Percentiles rank a stretch among this genome's conserved stretches.
phyloP scores from a whole-genome alignment of 2,113 vertebrate genomes.

The Scytalopus superciliaris region DNA sequence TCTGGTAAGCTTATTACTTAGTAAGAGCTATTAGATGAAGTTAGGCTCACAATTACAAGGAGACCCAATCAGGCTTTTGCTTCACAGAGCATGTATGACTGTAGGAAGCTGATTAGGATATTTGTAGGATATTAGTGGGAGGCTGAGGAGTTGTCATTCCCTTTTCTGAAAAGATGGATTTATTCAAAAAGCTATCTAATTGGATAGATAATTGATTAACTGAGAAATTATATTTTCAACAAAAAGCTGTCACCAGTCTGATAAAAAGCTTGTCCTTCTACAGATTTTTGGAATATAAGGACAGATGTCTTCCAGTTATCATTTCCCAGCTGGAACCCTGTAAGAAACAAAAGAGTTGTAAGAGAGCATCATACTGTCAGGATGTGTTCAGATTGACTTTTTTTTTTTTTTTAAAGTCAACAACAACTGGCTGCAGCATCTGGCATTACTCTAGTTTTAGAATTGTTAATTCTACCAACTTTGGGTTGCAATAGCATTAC shows the following conservation, averaged over 20 bases:
- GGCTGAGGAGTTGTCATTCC: slow-evolving; percentile 11
- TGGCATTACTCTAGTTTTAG: slow-evolving; percentile 9
- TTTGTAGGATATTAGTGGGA: slow-evolving; percentile 56
- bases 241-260: slow-evolving; percentile 44
- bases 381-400: slow-evolving; percentile 7
- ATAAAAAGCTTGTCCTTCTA: slow-evolving; percentile 65
- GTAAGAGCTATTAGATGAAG: slow-evolving; percentile 55
- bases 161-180: slow-evolving; percentile 11
- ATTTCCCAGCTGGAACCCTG: slow-evolving; percentile 53
- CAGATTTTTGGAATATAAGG: slow-evolving; percentile 41
- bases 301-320: slow-evolving; percentile 60
- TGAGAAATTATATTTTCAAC: slow-evolving; percentile 62
- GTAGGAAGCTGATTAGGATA: slow-evolving; percentile 58
- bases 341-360: neutral
- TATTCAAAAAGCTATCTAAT: slow-evolving; percentile 57
- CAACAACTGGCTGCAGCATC: slow-evolving; percentile 39
- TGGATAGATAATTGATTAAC: slow-evolving; percentile 68
- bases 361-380: neutral
- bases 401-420: slow-evolving; percentile 15
- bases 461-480: neutral
- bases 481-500: neutral
- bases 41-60: slow-evolving; percentile 49
- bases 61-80: slow-evolving; percentile 38
- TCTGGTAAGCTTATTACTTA: slow-evolving; percentile 65
- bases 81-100: slow-evolving; percentile 9